A percentile compares a stretch with the other conserved stretches of the same genome.
These are phyloP conservation scores for Gopherus flavomarginatus DNA, from an alignment of 2,113 vertebrate genomes.

Conservation along the genomic window DNA sequence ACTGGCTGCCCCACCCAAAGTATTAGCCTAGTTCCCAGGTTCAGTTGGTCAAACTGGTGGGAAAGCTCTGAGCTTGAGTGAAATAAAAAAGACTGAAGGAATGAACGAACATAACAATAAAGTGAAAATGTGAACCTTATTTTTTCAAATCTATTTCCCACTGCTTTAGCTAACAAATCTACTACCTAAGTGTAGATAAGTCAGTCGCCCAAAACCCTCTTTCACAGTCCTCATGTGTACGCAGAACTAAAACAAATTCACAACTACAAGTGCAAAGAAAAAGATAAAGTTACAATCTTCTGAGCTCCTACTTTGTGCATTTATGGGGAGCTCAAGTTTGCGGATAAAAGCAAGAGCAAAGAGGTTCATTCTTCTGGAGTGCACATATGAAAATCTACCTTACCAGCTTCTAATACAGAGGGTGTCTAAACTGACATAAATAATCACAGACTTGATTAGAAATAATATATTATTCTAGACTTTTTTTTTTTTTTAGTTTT, in stretches of 20 bases:
- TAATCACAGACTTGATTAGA: constrained; percentile 76
- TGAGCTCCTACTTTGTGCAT: constrained; percentile 1
- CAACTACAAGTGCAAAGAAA: constrained; percentile 34
- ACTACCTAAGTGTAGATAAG: constrained; percentile 1
- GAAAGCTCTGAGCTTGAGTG: background rate
- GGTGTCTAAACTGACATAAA: constrained; percentile 71
- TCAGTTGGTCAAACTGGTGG: background rate
- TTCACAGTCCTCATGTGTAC: constrained; percentile 34
- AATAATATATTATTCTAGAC: constrained; percentile 77
- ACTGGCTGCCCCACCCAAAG: background rate
- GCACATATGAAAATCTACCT: constrained; percentile 13
- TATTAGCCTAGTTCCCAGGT: background rate
- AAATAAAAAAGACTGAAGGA: background rate
- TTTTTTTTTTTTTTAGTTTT: constrained; percentile 65
- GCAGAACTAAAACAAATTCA: constrained; percentile 32
- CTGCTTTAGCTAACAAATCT: background rate
- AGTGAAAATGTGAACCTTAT: background rate
- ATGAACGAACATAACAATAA: background rate
- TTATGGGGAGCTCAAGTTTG: background rate
- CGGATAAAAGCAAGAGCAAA: constrained; percentile 25
- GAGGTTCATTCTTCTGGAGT: constrained; percentile 34
- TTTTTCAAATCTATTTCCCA: background rate
- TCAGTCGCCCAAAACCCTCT: constrained; percentile 30
- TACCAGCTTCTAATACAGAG: constrained; percentile 40
- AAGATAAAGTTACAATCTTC: accelerated